Conservation (phyloP, 2,888 invertebrate genomes). For the Scrobipalpa costella region DNA sequence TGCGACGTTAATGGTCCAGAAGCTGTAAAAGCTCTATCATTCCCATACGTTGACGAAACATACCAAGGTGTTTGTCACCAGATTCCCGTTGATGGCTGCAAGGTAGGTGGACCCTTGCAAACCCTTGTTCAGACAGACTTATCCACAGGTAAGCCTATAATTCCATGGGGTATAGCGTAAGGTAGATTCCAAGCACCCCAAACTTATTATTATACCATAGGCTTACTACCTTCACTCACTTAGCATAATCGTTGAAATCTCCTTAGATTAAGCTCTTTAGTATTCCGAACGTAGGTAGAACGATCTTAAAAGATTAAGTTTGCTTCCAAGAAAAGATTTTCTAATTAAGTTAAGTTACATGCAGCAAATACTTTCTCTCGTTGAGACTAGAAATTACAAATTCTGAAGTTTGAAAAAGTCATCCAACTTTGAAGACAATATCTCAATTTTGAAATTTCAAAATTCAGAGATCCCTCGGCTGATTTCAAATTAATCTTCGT, state of each 20-base stretch:
- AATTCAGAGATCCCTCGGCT: background rate
- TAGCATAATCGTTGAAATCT: background rate
- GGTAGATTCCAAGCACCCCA: too few species aligned
- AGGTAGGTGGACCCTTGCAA: too few species aligned
- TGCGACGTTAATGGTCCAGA: too few species aligned
- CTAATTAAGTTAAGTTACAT: constrained; percentile 5
- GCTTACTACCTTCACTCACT: background rate
- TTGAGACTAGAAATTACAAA: background rate
- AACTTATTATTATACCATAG: too few species aligned
- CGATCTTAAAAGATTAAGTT: background rate
- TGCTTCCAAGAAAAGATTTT: constrained; percentile 2
- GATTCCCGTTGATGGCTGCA: too few species aligned
- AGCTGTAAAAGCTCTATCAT: too few species aligned
- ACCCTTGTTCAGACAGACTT: too few species aligned
- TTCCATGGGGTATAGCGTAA: too few species aligned
- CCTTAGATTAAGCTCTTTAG: background rate
- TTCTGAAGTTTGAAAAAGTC: background rate
- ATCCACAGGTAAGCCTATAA: too few species aligned
- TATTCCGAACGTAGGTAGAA: background rate
- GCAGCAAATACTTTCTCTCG: background rate
- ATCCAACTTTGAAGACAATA: constrained; percentile 13
- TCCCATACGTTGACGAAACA: too few species aligned
- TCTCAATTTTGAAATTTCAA: constrained; percentile 10
- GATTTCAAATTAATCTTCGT: constrained; percentile 15
- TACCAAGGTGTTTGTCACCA: too few species aligned